Base-by-base conservation (phyloP, 2,113 vertebrate species). In the Ictalurus punctatus region DNA sequence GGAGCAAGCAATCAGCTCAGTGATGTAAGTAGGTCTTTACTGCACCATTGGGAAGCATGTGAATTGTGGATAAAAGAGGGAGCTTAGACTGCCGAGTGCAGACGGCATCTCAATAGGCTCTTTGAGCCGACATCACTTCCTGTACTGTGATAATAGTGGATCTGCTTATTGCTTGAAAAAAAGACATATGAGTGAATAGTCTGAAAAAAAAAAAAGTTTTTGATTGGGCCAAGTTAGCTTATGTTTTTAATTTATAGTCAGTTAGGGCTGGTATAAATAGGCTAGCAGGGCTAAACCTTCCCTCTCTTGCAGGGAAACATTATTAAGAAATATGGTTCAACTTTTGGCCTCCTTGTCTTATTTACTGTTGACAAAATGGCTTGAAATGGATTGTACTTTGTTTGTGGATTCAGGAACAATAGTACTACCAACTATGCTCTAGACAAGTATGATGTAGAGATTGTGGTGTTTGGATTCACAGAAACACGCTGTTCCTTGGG, bases 51-150 rank as follows among this genome's bases (percentile, higher is more conserved):
- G 34, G 63, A 83, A 71, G 80, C 88, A 1, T 59, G 85, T 69
- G 88, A 92, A 89, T 88, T 88, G 82, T 84, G 63, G 87, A 88
- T 92, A 90, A 92, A 90, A 92, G 90, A 83, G 90, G 90, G 83
- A 87, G 84, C 87, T 89, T 89, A 89, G 86, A 40, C 88, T 69
- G 85, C 71, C 59, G 83, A 90, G 79, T 40, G 61, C 52, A 54
- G 74, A 82, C 78, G 21, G 80, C 86, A 86, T 89, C 40, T 82
- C 88, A 85, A 80, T 88, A 88, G 84, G 65, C 87, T 79, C 81
- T 84, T 84, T 87, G 82, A 44, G 58, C 52, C 37, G 52, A 86
- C 92, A 90, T 86, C 59, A 69, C 85, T 90, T 92, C 76, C 48
- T 89, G 63, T 12, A 44, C 34, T 67, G 76, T 30, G 61, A 89